These are phyloP conservation scores for Epsilonema sp. DNA, from an alignment of 2,888 invertebrate genomes.

Conservation along the genomic window DNA sequence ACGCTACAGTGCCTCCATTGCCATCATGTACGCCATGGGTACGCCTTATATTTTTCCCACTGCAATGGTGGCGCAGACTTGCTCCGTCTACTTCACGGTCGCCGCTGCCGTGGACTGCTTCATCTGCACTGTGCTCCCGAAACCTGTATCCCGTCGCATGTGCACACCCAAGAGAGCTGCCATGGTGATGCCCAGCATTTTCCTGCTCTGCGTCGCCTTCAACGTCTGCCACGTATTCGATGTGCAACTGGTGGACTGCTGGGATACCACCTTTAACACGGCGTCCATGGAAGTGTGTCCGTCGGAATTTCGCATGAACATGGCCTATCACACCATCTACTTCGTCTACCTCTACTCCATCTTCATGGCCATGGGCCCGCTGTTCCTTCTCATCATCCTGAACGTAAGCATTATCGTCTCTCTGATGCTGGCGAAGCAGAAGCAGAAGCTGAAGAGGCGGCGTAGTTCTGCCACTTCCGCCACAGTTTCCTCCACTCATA, in stretches of 20 bases:
- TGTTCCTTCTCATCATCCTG: conserved; percentile 4
- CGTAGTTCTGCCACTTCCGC: background rate
- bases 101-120: conserved; percentile 13
- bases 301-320: conserved; percentile 9
- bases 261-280: conserved; percentile 15
- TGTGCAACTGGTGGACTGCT: conserved; percentile 19
- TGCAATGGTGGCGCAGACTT: conserved; percentile 26
- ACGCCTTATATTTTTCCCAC: conserved; percentile 15
- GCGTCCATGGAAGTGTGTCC: conserved; percentile 22
- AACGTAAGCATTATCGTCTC: conserved; percentile 3
- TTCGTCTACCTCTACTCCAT: conserved; percentile 6
- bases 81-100: conserved; percentile 27
- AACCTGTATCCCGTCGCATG: background rate
- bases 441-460: too few relatives aligned
- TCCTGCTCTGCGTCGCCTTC: conserved; percentile 20
- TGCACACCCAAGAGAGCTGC: background rate
- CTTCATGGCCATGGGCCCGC: conserved; percentile 8
- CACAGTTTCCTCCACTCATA: background rate
- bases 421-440: background rate
- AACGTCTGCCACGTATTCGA: conserved; percentile 26
- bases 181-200: conserved; percentile 12
- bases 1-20: background rate
- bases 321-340: conserved; percentile 13
- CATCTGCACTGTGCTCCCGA: background rate
- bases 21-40: background rate